phyloP scores from a whole-genome alignment of 2,797 vertebrate species.

The Peromyscus nudipes region DNA sequence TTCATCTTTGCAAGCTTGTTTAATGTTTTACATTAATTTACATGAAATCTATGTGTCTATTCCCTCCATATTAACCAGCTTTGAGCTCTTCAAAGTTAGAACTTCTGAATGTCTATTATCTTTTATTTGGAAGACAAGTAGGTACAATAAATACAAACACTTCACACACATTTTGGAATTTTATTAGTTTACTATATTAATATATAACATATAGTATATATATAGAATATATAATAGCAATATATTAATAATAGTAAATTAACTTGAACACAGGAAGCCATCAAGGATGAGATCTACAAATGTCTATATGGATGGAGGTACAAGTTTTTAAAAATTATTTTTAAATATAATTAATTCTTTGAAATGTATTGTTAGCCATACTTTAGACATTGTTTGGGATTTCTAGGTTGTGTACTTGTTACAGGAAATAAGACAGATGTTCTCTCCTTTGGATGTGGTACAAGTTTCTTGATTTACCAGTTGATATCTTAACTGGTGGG shows the following conservation, averaged over 20 bases:
- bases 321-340: constrained; percentile 38
- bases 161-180: not conserved
- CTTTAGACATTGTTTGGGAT: constrained; percentile 57
- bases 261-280: not conserved
- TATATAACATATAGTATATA: not conserved
- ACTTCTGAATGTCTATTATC: constrained; percentile 32
- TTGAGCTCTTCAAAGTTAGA: constrained; percentile 2
- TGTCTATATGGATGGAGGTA: not conserved
- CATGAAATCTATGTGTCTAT: not conserved
- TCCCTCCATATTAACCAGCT: not conserved
- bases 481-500: not conserved
- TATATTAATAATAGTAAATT: not conserved
- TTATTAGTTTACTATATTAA: not conserved
- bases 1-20: not conserved
- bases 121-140: not conserved
- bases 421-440: not conserved
- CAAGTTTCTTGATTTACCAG: not conserved
- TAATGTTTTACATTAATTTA: not conserved
- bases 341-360: constrained; percentile 43
- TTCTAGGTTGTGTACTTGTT: constrained; percentile 32
- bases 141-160: not conserved
- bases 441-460: not conserved
- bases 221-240: not conserved
- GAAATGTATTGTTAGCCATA: constrained; percentile 13
- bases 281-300: not conserved